Base-by-base conservation (phyloP, 2,797 vertebrate species). In the Catostomus latipinnis region DNA sequence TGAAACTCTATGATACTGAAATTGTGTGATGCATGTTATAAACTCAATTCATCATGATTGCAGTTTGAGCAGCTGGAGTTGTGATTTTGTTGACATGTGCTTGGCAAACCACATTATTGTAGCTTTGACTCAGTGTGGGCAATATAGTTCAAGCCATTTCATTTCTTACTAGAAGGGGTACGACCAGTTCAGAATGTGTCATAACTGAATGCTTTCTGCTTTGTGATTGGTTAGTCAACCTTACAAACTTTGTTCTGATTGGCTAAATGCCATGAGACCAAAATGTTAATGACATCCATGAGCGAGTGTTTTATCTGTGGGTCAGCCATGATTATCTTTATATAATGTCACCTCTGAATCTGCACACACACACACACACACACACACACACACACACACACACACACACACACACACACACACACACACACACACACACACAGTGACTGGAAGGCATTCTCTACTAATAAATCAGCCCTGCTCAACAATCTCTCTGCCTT, bases 61-160 rank as follows among this genome's bases (percentile, higher is more conserved):
- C 34, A 34, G 34, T 34, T 34, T 34, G 34, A 34, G 16, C 50
- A 75, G 73, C 14, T 66, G 50, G 52, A 75, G 14, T 1, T 75
- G 52, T 56, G 14, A 48, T 46, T 66, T 66, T 75, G 73, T 66
- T 75, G 34, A 4, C 14, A 6, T 65, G n/a, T 10, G 10, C 61
- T 74, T 60, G 70, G 70, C 57, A 0, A 60, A 72, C 45, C 56
- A 72, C 71, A 72, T 49, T 6, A 72, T 60, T 72, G 60, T 11
- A 60, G 56, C 34, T 34, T 34, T 34, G 34, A 34, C 34, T 34
- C 34, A 72, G 8, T 22, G 56, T 49, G 56, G 49, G 56, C 56
- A 45, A 74, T 43, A 45, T 22, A 65, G 60, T 43, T 74, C 58
- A 62, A 43, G 22, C 18, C 6, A 50, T 12, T 58, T 74, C 12